phyloP scores from a whole-genome alignment of 2,113 vertebrate species.

The Sebastes schlegelii region DNA sequence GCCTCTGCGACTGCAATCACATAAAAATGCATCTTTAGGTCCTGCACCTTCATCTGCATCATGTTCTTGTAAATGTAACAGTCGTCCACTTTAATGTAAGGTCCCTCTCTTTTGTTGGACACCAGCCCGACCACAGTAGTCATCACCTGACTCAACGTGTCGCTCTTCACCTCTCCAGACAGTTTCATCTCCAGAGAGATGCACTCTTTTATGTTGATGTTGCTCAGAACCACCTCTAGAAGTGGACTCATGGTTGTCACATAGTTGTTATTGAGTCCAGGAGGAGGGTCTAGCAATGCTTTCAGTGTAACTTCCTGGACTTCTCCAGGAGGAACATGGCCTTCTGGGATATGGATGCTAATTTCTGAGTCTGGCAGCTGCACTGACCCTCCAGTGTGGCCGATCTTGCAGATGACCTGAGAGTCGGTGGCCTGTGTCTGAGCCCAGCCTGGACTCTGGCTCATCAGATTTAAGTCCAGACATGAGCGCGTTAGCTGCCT shows the following conservation, averaged over 20 bases:
- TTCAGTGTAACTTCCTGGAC: slow-evolving; percentile 91
- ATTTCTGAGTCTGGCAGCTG: slow-evolving; percentile 91
- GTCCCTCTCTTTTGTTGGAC: slow-evolving; percentile 88
- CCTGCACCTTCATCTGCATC: slow-evolving; percentile 90
- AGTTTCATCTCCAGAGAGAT: slow-evolving; percentile 92
- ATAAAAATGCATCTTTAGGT: slow-evolving; percentile 89
- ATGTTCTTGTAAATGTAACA: slow-evolving; percentile 89
- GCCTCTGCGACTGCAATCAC: slow-evolving; percentile 87
- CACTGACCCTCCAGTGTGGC: slow-evolving; percentile 89
- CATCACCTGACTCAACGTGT: slow-evolving; percentile 93
- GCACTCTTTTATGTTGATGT: slow-evolving; percentile 87
- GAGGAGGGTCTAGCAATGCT: slow-evolving; percentile 90
- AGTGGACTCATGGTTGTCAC: slow-evolving; percentile 92
- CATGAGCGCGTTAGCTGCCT: slow-evolving; percentile 94
- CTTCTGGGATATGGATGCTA: slow-evolving; percentile 89
- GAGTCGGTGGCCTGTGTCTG: slow-evolving; percentile 93
- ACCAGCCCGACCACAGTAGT: slow-evolving; percentile 88
- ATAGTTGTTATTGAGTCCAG: slow-evolving; percentile 89
- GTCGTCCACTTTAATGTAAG: slow-evolving; percentile 88
- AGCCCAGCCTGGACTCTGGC: slow-evolving; percentile 94
- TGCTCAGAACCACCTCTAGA: slow-evolving; percentile 90
- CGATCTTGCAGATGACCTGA: slow-evolving; percentile 87
- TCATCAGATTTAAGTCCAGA: slow-evolving; percentile 90
- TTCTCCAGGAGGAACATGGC: slow-evolving; percentile 89
- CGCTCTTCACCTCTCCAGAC: slow-evolving; percentile 89